Evolutionary conservation across 2,113 vertebrate species (phyloP).

Genomic region (Etia nguti): DNA sequence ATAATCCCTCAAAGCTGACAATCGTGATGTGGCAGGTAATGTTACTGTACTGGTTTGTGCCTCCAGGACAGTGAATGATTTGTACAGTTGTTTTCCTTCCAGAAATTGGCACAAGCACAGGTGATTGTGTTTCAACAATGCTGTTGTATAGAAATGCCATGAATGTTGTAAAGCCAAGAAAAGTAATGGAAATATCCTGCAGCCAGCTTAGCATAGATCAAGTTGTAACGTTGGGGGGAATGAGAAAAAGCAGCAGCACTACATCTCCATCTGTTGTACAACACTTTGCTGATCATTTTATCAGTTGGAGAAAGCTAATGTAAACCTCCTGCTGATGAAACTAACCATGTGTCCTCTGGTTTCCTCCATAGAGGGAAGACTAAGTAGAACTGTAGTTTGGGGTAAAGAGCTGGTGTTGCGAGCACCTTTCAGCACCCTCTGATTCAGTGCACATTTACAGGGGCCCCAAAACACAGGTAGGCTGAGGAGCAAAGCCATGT

Average conservation of each 20-base stretch:
- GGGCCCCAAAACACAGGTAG: constrained; percentile 30
- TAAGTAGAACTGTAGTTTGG: neutral
- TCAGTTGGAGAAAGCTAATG: constrained; percentile 52
- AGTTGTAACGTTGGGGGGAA: neutral
- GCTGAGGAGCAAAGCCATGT: constrained; percentile 24
- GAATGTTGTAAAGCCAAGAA: constrained; percentile 10
- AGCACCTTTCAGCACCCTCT: constrained; percentile 63
- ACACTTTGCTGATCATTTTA: constrained; percentile 54
- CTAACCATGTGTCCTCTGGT: constrained; percentile 29
- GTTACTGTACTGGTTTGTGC: constrained; percentile 33
- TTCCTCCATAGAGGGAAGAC: neutral
- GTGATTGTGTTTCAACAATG: constrained; percentile 57
- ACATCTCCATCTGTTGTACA: constrained; percentile 31
- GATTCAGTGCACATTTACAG: constrained; percentile 53
- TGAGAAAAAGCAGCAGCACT: constrained; percentile 28
- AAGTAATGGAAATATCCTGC: constrained; percentile 38
- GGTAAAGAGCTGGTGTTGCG: constrained; percentile 33
- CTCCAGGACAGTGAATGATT: constrained; percentile 52
- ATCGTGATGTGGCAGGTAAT: constrained; percentile 45
- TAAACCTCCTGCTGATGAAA: constrained; percentile 50
- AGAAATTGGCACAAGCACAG: constrained; percentile 34
- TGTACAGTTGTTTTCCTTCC: constrained; percentile 19
- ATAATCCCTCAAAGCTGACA: constrained; percentile 58
- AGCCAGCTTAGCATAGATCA: constrained; percentile 23
- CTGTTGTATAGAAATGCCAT: neutral